phyloP scores from a whole-genome alignment of 2,888 invertebrate species.

The Agrotis puta region DNA sequence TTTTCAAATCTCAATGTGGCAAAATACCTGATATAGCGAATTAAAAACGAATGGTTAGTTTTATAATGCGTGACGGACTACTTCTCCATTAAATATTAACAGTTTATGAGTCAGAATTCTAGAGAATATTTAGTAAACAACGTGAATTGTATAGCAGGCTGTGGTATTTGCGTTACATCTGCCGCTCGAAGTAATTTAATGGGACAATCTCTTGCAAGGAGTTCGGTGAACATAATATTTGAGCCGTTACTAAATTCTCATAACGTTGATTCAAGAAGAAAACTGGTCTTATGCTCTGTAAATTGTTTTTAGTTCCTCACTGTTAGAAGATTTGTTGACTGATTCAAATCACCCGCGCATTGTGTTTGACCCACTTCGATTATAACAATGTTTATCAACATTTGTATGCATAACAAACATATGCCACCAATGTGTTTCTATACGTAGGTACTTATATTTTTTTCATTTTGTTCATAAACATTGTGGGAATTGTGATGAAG shows the following conservation, averaged over 20 bases:
- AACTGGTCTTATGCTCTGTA: neutral
- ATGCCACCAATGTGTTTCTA: constrained; percentile 24
- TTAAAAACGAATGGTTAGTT: neutral
- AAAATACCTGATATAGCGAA: neutral
- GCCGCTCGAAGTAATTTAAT: neutral
- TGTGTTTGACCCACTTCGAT: neutral
- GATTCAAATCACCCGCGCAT: neutral
- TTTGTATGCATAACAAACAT: constrained; percentile 16
- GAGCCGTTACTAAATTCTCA: too few relatives aligned
- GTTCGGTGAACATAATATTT: too few relatives aligned
- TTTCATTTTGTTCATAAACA: neutral
- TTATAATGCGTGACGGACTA: neutral
- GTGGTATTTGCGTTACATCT: neutral
- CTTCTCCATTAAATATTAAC: neutral
- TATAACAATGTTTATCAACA: constrained; percentile 37
- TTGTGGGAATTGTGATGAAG: neutral
- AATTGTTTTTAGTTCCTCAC: neutral
- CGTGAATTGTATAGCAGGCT: neutral
- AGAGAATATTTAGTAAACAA: constrained; percentile 21
- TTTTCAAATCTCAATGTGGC: neutral
- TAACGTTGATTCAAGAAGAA: neutral
- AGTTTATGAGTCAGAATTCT: neutral
- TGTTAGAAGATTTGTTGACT: neutral
- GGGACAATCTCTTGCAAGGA: neutral
- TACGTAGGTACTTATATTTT: neutral